Evolutionary conservation across 2,888 invertebrate species (phyloP).

Genomic region (Eupithecia subfuscata): DNA sequence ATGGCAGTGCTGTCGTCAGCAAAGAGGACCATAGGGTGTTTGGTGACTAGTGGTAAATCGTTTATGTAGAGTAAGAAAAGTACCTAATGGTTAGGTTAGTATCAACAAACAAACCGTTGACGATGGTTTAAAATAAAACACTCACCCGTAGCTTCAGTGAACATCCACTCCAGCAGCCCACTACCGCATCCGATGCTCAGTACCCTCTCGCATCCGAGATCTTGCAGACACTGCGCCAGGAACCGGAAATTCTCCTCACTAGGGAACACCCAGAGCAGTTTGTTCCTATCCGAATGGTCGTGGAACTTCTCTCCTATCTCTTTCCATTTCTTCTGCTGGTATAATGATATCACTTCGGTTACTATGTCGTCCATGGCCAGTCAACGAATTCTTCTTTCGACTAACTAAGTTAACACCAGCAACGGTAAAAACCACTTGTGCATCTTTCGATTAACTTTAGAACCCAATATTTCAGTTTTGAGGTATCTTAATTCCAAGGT

Average conservation of each 20-base stretch:
- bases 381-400: not conserved
- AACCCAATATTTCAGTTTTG: not conserved
- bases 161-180: slow-evolving; percentile 92
- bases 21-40: no score
- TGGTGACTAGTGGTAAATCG: no score
- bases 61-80: no score
- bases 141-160: slow-evolving; percentile 86
- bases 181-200: slow-evolving; percentile 91
- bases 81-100: no score
- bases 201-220: slow-evolving; percentile 77
- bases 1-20: no score
- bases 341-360: slow-evolving; percentile 65
- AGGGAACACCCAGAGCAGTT: slow-evolving; percentile 90
- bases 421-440: not conserved
- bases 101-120: no score
- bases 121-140: not conserved
- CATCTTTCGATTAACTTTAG: not conserved
- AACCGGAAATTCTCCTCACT: slow-evolving; percentile 85
- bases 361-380: slow-evolving; percentile 69
- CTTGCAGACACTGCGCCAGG: slow-evolving; percentile 74
- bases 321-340: slow-evolving; percentile 76
- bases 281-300: slow-evolving; percentile 79
- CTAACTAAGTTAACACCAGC: not conserved
- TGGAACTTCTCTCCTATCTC: slow-evolving; percentile 74
- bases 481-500: not conserved